Base-by-base conservation (phyloP, 2,888 invertebrate genomes). In the Melieria crassipennis region DNA sequence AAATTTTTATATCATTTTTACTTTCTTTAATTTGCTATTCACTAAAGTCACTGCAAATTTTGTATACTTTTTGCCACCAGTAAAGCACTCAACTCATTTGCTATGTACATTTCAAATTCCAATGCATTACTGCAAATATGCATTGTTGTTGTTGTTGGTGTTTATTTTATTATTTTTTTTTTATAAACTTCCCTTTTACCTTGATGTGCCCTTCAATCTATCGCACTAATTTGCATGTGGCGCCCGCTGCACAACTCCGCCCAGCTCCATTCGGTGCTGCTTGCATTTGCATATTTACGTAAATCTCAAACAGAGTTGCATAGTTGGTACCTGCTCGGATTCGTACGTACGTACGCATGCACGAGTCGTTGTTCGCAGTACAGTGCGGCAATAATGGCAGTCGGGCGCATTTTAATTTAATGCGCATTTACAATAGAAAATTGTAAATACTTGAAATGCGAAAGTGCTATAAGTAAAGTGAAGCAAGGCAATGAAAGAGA, bases 181-280 rank as follows among this genome's bases (percentile, higher is more conserved):
- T 30, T 30, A 30, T 30, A 1, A 52, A 52, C 52, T 52, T 52
- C 52, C 5, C 52, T 45, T 16, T 65, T 57, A 65, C 65, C 65
- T 65, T 65, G 65, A 65, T 46, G 30, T 65, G 65, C 65, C 65
- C 65, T 65, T 65, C 65, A 65, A 65, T 57, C 50, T 65, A 57
- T 16, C 57, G 46, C 43, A 47, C 65, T 30, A 45, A 65, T 65
- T 65, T 65, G 65, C 65, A 65, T 65, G 57, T 65, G 65, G 13
- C 65, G 30, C 11, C 56, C 30, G 30, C 1, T 11, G 11, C 50
- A 50, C 50, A 10, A 55, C 42, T 13, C 13, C 52, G 7, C n/a
- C 7, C 46, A 16, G 13, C 45, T 46, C 3, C 30, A 43, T 42
- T 58, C 13, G 16, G 16, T 63, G 46, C 50, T 63, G 30, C 42